Percentiles rank a stretch among this genome's conserved stretches.
These are phyloP conservation scores for Ormyrus nitidulus DNA, from an alignment of 2,888 invertebrate species.

Conservation along the genomic window DNA sequence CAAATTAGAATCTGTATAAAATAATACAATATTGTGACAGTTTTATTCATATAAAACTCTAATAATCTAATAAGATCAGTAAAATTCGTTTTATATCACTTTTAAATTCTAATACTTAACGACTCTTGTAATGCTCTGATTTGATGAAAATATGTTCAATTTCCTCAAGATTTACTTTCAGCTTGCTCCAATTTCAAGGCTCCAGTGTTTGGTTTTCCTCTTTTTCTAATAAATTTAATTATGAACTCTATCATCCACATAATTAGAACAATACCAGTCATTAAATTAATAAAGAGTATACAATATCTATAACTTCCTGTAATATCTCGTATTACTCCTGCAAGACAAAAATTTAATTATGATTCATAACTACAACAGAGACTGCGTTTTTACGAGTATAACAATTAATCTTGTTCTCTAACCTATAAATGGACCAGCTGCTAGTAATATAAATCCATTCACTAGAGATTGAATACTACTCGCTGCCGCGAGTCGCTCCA, in stretches of 20 bases:
- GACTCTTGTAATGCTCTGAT: no score
- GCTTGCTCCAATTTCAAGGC: background rate
- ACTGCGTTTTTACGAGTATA: background rate
- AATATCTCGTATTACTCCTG: constrained; percentile 80
- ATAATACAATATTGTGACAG: no score
- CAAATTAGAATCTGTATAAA: no score
- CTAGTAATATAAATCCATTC: constrained; percentile 80
- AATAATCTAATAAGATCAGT: no score
- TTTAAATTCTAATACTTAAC: no score
- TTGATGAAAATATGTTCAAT: no score
- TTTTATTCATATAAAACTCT: no score
- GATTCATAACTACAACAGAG: background rate
- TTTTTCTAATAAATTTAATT: constrained; percentile 5
- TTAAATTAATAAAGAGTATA: constrained; percentile 79
- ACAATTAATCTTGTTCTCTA: constrained; percentile 58
- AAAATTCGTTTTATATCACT: no score
- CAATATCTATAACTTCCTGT: constrained; percentile 80
- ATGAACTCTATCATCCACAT: constrained; percentile 78
- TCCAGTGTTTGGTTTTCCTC: background rate
- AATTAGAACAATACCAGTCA: constrained; percentile 79
- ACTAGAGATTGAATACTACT: constrained; percentile 84
- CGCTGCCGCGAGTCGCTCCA: constrained; percentile 82
- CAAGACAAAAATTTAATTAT: constrained; percentile 24
- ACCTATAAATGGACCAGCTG: constrained; percentile 82
- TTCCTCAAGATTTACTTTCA: no score